Percentiles rank a stretch among this genome's conserved stretches.
Evolutionary conservation across 1,140 invertebrate species (phyloP).

Genomic region (Hyposmocoma kahamanoa): DNA sequence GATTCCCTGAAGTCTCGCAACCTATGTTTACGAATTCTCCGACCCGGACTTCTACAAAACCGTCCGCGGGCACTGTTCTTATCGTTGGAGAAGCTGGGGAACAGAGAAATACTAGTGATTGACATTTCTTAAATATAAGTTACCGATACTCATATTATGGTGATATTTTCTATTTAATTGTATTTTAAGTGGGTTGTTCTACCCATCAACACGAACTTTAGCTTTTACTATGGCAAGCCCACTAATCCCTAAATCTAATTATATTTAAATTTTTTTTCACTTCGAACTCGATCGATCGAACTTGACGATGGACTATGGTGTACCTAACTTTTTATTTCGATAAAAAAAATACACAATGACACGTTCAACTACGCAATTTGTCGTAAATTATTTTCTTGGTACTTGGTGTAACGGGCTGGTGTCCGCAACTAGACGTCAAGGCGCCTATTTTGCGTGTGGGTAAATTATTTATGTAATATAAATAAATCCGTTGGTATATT

Average conservation of each 20-base stretch:
- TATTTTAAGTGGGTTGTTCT: not conserved
- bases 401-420: too few species aligned
- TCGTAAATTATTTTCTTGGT: too few species aligned
- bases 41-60: conserved; percentile 80
- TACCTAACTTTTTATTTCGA: too few species aligned
- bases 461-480: too few species aligned
- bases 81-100: conserved; percentile 79
- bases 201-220: not conserved
- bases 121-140: not conserved
- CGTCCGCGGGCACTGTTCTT: conserved; percentile 77
- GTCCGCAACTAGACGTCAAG: too few species aligned
- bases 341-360: too few species aligned
- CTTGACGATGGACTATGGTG: too few species aligned
- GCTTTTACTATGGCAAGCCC: not conserved
- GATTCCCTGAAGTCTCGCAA: conserved; percentile 80
- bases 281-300: not conserved
- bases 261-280: not conserved
- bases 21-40: conserved; percentile 81
- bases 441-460: too few species aligned
- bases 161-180: not conserved
- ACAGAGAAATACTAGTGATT: not conserved
- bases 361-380: too few species aligned
- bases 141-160: not conserved
- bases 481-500: too few species aligned
- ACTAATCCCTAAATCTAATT: not conserved